Base-by-base conservation (phyloP, 2,797 vertebrate species). In the Momotus momota region DNA sequence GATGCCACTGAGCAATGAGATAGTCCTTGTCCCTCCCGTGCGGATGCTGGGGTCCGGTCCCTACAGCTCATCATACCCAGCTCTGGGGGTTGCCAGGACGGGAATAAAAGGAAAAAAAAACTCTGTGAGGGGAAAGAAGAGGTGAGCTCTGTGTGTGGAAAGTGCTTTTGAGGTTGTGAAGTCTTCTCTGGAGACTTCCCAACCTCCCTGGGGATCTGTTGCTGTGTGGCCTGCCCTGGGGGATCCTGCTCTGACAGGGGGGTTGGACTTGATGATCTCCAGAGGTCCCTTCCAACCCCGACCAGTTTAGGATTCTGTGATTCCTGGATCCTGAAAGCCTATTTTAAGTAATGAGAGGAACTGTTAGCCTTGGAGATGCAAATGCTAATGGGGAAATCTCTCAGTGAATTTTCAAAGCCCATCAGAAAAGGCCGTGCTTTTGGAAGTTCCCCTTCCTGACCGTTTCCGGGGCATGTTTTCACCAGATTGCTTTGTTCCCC, bases 281-380 rank as follows among this genome's bases (percentile, higher is more conserved):
- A 35, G 35, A 35, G 35, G 35, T 35, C 35, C 35, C 35, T 35
- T 35, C 35, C 35, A 35, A 35, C 35, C 35, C 35, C 35, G 8
- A 8, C 35, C 35, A 35, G 35, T 35, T 35, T 35, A 35, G 35
- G 35, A 35, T 35, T 35, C 35, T 35, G 35, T 35, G 17, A 58
- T 85, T 73, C 46, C 35, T 73, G 41, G 6, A 25, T 38, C 41
- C 46, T 45, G 20, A 40, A 33, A 61, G n/a, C 27, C 19, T 49
- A 0, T 35, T 92, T 31, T 11, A 20, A 51, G 35, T 35, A 6
- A 31, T 2, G 40, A 20, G 38, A 74, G 33, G 64, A 70, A 40
- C 25, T 0, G 1, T 17, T 4, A 3, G 58, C 4, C 38, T 66
- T 61, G 2, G 38, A 13, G 5, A 0, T 38, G 74, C 8, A 21